Base-by-base conservation (phyloP, 2,888 invertebrate species). In the Macrophya annulata region DNA sequence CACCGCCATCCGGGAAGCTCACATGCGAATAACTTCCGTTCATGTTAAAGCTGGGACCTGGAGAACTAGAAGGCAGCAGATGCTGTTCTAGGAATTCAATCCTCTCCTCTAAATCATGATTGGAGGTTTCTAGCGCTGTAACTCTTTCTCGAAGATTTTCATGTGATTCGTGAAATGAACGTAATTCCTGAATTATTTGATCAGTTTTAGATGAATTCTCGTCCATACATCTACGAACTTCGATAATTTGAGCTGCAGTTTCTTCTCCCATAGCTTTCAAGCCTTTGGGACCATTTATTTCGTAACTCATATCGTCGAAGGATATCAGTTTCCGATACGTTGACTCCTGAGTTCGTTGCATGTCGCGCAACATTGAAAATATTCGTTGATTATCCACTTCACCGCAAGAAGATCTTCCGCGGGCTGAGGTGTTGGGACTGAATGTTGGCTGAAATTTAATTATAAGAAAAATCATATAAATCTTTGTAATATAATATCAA, bases 361-460 rank as follows among this genome's bases (percentile, higher is more conserved):
- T 17, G 9, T 55, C 77, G n/a, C 37, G 48, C 2, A 55, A 3
- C 51, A n/a, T 31, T 17, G 31, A 31, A 37, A 3, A 6, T 1
- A 37, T 31, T 77, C n/a, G 55, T 8, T 12, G 25, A 17, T 17
- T 77, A 37, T 77, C 48, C 37, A n/a, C 4, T 77, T 77, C 77
- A 37, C 6, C 48, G 37, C 31, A 55, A 48, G 71, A 71, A 37
- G 25, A 25, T 77, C 77, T 55, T 4, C 77, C 37, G 37, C 37
- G 4, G 43, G 17, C 17, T 5, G 77, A 55, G 9, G 31, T 55
- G 45, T 74, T 45, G 12, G 12, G 15, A 48, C 51, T 76, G 76
- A 25, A 31, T 8, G 12, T 15, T 76, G 77, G 77, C 77, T 77
- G 77, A 55, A 77, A 77, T 51, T 77, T 17, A 12, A 77, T 77